Evolutionary conservation across 2,888 invertebrate genomes (phyloP), one percentile per base, ranked within the genome.

Genomic region (Orchesellides sinensis): DNA sequence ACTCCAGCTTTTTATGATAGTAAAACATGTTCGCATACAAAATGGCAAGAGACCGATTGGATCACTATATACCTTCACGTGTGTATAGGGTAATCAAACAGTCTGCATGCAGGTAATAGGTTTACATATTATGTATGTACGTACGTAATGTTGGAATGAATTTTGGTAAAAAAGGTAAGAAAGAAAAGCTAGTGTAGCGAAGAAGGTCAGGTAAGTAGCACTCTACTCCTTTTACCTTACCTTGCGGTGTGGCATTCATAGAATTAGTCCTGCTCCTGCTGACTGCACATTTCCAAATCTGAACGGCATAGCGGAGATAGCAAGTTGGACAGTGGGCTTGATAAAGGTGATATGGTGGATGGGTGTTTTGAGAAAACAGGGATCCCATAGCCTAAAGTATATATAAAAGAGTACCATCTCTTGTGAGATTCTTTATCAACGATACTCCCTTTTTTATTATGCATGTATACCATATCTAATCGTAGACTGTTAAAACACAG

Each of bases 341-440:
- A 59, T 69, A 63, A 61, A 66, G 61, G 68, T 68, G 52, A 54
- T 68, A 77, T 68, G 32, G 66, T 69, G 23, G 63, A 78, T 78
- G 78, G 78, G 69, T 69, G 61, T 78, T 78, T 69, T 69, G 78
- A 78, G 78, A 68, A 63, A 78, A 74, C 69, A 10, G n/a, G n/a
- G 56, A 68, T 78, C 78, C 78, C 78, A 49, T 2, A 29, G 66
- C 66, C 56, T 56, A 49, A 12, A 5, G 10, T 45, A 23, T 17
- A 40, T 45, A 49, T 49, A 17, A 2, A 49, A 35, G 21, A 65
- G 5, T 61, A 29, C 17, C n/a, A 32, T 3, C 32, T 27, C 17
- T 17, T 21, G 32, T 61, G 17, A 4, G 40, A 61, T 6, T 29
- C 35, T 4, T n/a, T n/a, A n/a, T n/a, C n/a, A n/a, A n/a, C n/a